Percentiles rank a stretch among this genome's conserved stretches.
phyloP scores from a whole-genome alignment of 1,140 invertebrate species.

The Pomacea maculata region DNA sequence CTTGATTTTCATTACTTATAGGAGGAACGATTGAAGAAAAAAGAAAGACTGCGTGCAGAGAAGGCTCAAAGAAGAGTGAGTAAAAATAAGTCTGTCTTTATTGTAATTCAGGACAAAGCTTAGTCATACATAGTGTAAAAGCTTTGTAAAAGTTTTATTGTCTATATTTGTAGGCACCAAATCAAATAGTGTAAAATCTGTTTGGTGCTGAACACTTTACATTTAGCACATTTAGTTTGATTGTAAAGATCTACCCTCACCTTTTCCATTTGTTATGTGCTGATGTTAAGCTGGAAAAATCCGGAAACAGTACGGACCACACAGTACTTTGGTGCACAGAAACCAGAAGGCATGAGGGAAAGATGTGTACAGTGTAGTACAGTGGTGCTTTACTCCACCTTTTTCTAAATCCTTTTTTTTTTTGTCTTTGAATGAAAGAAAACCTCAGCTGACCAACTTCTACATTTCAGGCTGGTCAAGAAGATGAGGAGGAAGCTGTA shows the following conservation, averaged over 20 bases:
- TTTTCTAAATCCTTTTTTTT: too few relatives aligned
- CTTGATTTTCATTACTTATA: constrained; percentile 40
- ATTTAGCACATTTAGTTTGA: too few relatives aligned
- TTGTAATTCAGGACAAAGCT: background rate
- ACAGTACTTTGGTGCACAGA: too few relatives aligned
- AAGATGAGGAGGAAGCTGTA: constrained; percentile 30
- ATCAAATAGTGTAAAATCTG: too few relatives aligned
- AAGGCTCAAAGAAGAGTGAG: constrained; percentile 48
- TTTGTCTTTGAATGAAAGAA: background rate
- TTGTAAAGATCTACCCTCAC: too few relatives aligned
- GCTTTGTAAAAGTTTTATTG: too few relatives aligned
- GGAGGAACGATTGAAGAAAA: constrained; percentile 69
- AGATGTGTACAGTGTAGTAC: background rate
- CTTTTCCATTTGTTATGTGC: background rate
- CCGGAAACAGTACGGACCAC: background rate
- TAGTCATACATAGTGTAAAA: too few relatives aligned
- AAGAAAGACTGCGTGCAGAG: constrained; percentile 58
- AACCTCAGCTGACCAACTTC: background rate
- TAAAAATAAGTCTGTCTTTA: background rate
- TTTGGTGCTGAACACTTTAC: too few relatives aligned
- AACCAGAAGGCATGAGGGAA: background rate
- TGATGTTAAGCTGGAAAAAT: background rate
- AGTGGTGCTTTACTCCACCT: background rate
- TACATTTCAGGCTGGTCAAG: constrained; percentile 18
- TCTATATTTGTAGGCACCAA: too few relatives aligned